Evolutionary conservation across 2,797 vertebrate species (phyloP), one percentile per base, ranked within the genome.

Genomic region (Cirrhinus molitorella): DNA sequence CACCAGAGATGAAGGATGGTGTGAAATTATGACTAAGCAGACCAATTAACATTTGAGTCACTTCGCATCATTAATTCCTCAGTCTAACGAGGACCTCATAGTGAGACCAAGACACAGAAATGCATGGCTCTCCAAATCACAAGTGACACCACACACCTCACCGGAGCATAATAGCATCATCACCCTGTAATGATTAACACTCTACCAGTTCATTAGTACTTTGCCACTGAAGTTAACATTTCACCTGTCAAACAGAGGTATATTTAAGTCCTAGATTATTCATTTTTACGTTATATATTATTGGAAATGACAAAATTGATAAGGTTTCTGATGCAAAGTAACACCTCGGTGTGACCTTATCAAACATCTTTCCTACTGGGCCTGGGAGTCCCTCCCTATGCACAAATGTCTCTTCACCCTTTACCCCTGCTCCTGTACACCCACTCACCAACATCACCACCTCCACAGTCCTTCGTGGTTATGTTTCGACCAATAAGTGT

Each of bases 11-110:
- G 47, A 45, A 83, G 14, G 68, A 49, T 70, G n/a, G 61, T 43
- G 47, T 80, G 37, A 34, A 65, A 43, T 68, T 73, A 74, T 40
- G 76, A 73, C 84, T 59, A 84, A 81, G 80, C 85, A n/a, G 83
- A 86, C 84, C 89, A 90, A 89, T 95, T 95, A 95, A 94, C 94
- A 93, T 95, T 95, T 94, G 91, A 95, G 95, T 95, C 94, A 95
- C 87, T 90, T 88, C 84, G 85, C 84, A 90, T 94, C 91, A 94
- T 90, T 89, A 92, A 78, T 89, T 90, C 55, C 76, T 11, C 75
- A 5, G 83, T 83, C 45, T 68, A 85, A 89, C 76, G 47, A 88
- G 16, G 89, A 84, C 83, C 86, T 83, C 92, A 85, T 76, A 89
- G 70, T n/a, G 92, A 31, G 89, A 71, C n/a, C 37, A 74, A 79